Evolutionary conservation across 1,140 invertebrate genomes (phyloP), one percentile per base, ranked within the genome.

Genomic region (Choristoneura fumiferana): DNA sequence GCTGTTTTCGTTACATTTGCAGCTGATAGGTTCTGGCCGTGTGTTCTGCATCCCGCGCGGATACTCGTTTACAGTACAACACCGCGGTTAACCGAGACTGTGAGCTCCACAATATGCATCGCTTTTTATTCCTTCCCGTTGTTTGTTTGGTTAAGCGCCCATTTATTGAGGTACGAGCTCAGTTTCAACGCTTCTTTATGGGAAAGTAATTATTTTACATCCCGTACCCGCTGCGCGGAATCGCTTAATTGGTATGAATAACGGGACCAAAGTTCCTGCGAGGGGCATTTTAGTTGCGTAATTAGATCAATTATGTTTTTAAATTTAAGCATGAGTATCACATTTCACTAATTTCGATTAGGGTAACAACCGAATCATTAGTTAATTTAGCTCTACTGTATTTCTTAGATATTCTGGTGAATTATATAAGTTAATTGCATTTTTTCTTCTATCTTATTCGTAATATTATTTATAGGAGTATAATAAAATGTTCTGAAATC

Each of bases 151-250:
- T 49, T 49, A 22, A 49, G 43, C 43, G 43, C 43, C 43, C 43
- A 49, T 49, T 49, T 49, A 49, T 49, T 49, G 43, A 49, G 43
- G 43, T 49, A 49, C 43, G 43, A 49, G 43, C 43, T 49, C 43
- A 49, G 18, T 49, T 29, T 49, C 43, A 18, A 49, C n/a, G 43
- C 43, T 49, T 49, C 43, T 49, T 49, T 49, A 49, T 49, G 43
- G 22, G 43, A 33, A 49, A 49, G 43, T 49, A 49, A 49, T 49
- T 49, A 49, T 49, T 49, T 49, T 49, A 49, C 43, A 49, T 49
- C 43, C 43, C 29, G 43, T 49, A 29, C 43, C 43, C 43, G 43
- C 43, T 49, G 43, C 43, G 43, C 43, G 18, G 43, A 49, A 49
- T 49, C 29, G 18, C 43, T 49, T 49, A 49, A 49, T 49, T 49